phyloP scores from a whole-genome alignment of 2,888 invertebrate species.

The Orthonychiurus folsomi region DNA sequence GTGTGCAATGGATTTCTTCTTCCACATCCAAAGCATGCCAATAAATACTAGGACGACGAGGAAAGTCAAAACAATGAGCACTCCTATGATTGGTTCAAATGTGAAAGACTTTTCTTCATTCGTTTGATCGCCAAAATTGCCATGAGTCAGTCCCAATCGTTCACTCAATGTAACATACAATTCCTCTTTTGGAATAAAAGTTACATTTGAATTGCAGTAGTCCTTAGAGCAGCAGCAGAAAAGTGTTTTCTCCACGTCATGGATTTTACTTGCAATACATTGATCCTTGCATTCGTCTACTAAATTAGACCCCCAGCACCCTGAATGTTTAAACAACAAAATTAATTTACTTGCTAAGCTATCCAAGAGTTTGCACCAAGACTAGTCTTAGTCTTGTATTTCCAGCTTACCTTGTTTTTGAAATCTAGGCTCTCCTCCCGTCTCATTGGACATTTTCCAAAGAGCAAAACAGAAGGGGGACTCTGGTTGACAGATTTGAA shows the following conservation, averaged over 20 bases:
- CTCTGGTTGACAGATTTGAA: neutral
- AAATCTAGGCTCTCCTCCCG: neutral
- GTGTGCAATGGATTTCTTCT: conserved; percentile 13
- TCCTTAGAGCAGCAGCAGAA: conserved; percentile 76
- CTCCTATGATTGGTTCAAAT: conserved; percentile 10
- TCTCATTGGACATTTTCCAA: neutral
- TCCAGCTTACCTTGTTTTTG: neutral
- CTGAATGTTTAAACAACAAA: conserved; percentile 38
- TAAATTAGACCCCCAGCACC: conserved; percentile 48
- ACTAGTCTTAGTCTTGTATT: too few species aligned
- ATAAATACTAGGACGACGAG: conserved; percentile 6
- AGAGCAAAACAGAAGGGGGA: neutral
- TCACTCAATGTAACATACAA: conserved; percentile 40
- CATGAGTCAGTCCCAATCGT: conserved; percentile 11
- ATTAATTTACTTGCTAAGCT: neutral
- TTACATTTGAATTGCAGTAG: conserved; percentile 66
- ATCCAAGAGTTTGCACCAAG: neutral
- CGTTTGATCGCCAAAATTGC: neutral
- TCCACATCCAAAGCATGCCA: conserved; percentile 13
- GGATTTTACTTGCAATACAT: conserved; percentile 50
- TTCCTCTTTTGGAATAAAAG: conserved; percentile 46
- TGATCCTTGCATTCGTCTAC: conserved; percentile 46
- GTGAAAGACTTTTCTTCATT: neutral
- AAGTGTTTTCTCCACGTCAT: conserved; percentile 51
- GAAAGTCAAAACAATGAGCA: conserved; percentile 13